Base-by-base conservation (phyloP, 2,113 vertebrate genomes). In the Indicator indicator region DNA sequence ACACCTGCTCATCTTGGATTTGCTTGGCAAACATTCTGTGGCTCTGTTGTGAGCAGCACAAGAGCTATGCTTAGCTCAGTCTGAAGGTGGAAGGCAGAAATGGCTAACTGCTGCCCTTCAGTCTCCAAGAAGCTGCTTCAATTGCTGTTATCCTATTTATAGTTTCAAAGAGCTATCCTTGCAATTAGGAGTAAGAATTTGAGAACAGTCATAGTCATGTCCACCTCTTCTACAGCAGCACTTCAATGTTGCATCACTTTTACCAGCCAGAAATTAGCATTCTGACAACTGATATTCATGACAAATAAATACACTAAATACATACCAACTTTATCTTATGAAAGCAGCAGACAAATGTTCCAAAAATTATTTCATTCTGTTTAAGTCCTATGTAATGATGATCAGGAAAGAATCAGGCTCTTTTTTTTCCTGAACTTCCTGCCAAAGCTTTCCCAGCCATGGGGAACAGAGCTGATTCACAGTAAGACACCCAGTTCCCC, bases 1-100 rank as follows among this genome's bases (percentile, higher is more conserved):
- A 96, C 91, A 93, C 94, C 94, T 94, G 94, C 75, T 94, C 59
- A 17, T 94, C 62, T 84, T 11, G 62, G 69, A 83, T 88, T 93
- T 11, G 5, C 85, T 77, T 48, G 68, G 79, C 64, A 91, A 95
- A 91, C 16, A 64, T 48, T 32, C 42, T 74, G 72, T 36, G 19
- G 46, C 64, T 74, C n/a, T 64, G 65, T 20, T 56, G 56, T 11
- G 15, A 91, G 44, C n/a, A 87, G 71, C 56, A 90, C 54, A 78
- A 88, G 73, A 86, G 36, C 83, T 88, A 28, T 32, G 58, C 70
- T 90, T 95, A 65, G 67, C 67, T 42, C 50, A 88, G 46, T 72
- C 80, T 90, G 70, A 86, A 52, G 38, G 72, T 88, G 36, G 92
- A 95, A 94, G 65, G 69, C 54, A 91, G 75, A 90, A 95, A 93